These are phyloP conservation scores for Sebastes alutus DNA, from an alignment of 2,797 vertebrate species.

Conservation along the genomic window DNA sequence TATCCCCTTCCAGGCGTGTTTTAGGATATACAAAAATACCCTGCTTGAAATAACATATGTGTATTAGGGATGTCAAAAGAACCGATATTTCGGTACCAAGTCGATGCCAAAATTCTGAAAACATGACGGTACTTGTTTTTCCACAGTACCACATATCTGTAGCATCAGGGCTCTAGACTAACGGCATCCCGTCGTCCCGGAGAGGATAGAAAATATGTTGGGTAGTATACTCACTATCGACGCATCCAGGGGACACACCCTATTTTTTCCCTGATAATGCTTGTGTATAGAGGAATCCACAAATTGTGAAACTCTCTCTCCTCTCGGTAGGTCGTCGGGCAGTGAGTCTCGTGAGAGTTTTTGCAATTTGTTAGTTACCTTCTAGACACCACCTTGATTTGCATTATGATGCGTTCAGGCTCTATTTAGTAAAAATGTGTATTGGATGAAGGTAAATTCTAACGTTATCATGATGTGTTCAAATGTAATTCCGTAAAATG, in stretches of 20 bases:
- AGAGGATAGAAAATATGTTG: too few species aligned
- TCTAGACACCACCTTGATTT: too few species aligned
- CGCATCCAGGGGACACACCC: too few species aligned
- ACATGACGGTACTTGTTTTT: neutral
- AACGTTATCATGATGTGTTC: neutral
- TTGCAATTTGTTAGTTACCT: too few species aligned
- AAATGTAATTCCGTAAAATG: neutral
- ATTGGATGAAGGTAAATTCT: neutral
- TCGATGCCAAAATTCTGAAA: neutral
- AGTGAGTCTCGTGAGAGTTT: too few species aligned
- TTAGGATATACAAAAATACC: too few species aligned
- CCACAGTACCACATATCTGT: neutral
- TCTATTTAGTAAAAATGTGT: neutral
- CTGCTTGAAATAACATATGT: too few species aligned
- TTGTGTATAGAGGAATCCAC: too few species aligned
- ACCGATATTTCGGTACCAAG: neutral
- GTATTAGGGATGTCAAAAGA: neutral
- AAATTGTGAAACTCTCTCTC: too few species aligned
- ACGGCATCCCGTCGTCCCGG: neutral
- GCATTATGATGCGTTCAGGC: neutral
- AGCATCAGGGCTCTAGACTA: neutral
- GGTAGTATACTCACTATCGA: too few species aligned
- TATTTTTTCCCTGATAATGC: too few species aligned
- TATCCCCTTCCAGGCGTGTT: fast-evolving
- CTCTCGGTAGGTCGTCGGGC: too few species aligned